Percentiles rank a stretch among this genome's conserved stretches.
Evolutionary conservation across 2,113 vertebrate genomes (phyloP).

Genomic region (Nyctibius bracteatus): DNA sequence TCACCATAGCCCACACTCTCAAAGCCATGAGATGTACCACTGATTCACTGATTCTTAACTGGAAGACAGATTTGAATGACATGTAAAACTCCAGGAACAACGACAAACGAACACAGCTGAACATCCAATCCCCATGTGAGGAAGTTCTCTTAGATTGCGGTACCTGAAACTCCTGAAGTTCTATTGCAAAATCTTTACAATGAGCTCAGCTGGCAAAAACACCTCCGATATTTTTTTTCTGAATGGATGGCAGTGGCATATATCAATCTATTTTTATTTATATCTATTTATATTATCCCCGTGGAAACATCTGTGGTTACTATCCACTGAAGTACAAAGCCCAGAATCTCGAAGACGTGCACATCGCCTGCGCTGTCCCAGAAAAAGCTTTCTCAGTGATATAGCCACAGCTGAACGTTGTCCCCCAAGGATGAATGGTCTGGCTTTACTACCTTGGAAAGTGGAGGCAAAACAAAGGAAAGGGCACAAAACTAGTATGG

Average conservation of each 20-base stretch:
- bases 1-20: neutral
- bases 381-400: neutral
- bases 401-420: neutral
- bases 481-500: neutral
- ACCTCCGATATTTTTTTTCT: neutral
- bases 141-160: neutral
- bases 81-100: neutral
- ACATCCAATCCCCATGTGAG: neutral
- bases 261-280: neutral
- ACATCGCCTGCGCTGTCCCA: neutral
- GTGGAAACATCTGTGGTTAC: neutral
- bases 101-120: neutral
- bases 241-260: neutral
- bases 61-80: neutral
- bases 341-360: neutral
- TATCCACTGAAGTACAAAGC: neutral
- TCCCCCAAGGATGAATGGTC: neutral
- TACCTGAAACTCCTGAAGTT: neutral
- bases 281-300: neutral
- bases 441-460: neutral
- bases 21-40: neutral
- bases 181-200: neutral
- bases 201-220: neutral
- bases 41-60: neutral
- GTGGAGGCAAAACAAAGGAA: neutral